phyloP scores from a whole-genome alignment of 2,797 vertebrate genomes.

The Protonibea diacanthus region DNA sequence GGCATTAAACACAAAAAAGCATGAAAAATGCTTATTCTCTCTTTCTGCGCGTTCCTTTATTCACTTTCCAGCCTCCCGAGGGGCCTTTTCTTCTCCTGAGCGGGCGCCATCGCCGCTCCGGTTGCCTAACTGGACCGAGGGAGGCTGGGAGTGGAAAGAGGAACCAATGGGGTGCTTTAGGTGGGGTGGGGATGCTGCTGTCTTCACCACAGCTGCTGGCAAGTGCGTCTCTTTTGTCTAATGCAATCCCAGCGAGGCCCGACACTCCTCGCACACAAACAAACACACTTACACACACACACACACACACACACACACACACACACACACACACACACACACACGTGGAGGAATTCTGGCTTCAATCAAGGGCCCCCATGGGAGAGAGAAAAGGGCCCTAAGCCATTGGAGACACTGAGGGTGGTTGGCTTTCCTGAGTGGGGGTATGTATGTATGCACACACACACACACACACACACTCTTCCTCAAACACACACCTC shows the following conservation, averaged over 20 bases:
- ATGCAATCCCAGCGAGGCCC: conserved; percentile 75
- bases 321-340: conserved; percentile 53
- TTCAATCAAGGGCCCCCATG: conserved; percentile 77
- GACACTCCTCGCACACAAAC: conserved; percentile 43
- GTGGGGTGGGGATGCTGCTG: conserved; percentile 73
- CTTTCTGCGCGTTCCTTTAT: conserved; percentile 90
- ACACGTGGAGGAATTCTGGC: conserved; percentile 88
- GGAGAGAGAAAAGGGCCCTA: conserved; percentile 76
- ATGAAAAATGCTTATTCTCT: conserved; percentile 88
- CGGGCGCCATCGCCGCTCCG: conserved; percentile 68
- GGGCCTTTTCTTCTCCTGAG: conserved; percentile 87
- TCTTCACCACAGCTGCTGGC: conserved; percentile 83
- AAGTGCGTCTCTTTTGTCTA: conserved; percentile 86
- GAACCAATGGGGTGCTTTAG: conserved; percentile 81
- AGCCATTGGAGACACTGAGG: conserved; percentile 80
- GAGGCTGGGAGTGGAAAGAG: conserved; percentile 73
- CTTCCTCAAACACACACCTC: conserved; percentile 43
- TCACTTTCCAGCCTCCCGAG: conserved; percentile 95
- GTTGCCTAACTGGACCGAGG: conserved; percentile 77
- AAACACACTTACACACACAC: conserved; percentile 48
- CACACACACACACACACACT: conserved; percentile 32
- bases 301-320: conserved; percentile 50
- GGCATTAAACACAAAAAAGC: conserved; percentile 88
- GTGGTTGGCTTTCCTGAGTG: conserved; percentile 80
- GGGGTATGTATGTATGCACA: conserved; percentile 62